Evolutionary conservation across 2,113 vertebrate species (phyloP), one percentile per base, ranked within the genome.

Genomic region (Morone saxatilis): DNA sequence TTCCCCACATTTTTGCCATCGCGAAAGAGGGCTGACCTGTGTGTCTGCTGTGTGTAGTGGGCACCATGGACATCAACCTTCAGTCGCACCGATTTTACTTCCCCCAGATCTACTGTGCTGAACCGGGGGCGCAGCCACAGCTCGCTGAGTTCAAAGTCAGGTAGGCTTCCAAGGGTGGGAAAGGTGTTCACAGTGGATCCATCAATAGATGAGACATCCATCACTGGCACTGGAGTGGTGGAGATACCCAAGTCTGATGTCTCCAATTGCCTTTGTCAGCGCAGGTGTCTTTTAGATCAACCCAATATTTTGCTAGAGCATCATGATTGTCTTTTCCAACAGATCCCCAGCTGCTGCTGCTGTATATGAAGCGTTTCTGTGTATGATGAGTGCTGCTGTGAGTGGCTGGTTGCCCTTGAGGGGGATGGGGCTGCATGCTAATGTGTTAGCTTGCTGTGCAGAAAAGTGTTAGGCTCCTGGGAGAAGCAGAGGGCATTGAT

Each of bases 111-210:
- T 95, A 93, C 93, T 95, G 94, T 38, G 90, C 92, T 16, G 95
- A 96, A 3, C 87, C 89, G 5, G 92, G 93, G 11, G 88, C 89
- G 17, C 93, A 92, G 72, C 90, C 86, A 20, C 93, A 93, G 79
- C 79, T 95, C 60, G 83, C 91, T 7, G 95, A 96, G 88, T 94
- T 94, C 85, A 95, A 94, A 94, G 92, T 93, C 94, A 95, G 95
- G 95, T 96, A 95, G 70, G 94, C 45, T 38, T 75, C 25, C 41
- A 19, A n/a, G 38, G 51, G 12, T 6, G 51, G 11, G 53, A 5
- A 54, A 62, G 43, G 36, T 72, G 80, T 63, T 78, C n/a, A 57
- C 0, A 5, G 22, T 10, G 31, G 36, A 81, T 59, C 36, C 12
- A 48, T 65, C 25, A 40, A 4, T 47, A 31, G 36, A 45, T 65